These are phyloP conservation scores for Dryobota labecula DNA, from an alignment of 2,888 invertebrate genomes.

Conservation along the genomic window DNA sequence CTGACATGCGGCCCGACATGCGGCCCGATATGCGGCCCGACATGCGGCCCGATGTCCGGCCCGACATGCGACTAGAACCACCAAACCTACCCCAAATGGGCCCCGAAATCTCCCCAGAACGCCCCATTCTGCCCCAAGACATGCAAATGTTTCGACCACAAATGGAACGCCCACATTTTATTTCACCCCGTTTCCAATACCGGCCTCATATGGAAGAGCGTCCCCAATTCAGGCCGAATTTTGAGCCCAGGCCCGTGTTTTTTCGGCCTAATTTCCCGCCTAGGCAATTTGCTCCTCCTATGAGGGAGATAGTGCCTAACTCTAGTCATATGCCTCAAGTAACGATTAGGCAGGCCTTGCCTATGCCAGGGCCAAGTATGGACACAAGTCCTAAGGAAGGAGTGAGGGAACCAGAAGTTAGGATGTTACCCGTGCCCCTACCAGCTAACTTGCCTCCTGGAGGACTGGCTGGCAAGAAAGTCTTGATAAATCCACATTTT, in stretches of 20 bases:
- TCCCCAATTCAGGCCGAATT: conserved; percentile 66
- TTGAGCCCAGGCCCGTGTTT: conserved; percentile 75
- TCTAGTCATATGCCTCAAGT: conserved; percentile 80
- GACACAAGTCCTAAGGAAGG: conserved; percentile 55
- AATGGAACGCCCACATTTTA: conserved; percentile 67
- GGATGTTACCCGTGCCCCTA: conserved; percentile 83
- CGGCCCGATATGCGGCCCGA: conserved; percentile 49
- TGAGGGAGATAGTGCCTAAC: conserved; percentile 76
- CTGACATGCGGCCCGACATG: conserved; percentile 54
- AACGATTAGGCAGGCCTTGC: conserved; percentile 77
- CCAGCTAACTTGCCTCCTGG: conserved; percentile 79
- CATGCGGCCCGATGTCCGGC: conserved; percentile 45
- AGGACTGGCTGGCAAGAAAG: conserved; percentile 90
- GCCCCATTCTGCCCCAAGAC: conserved; percentile 69
- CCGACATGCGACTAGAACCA: conserved; percentile 50
- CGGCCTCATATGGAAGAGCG: conserved; percentile 73
- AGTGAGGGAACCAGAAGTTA: conserved; percentile 80
- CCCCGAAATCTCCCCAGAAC: conserved; percentile 74
- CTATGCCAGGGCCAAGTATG: conserved; percentile 56
- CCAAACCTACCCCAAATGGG: conserved; percentile 61
- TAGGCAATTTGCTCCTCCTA: conserved; percentile 73
- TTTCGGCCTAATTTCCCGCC: conserved; percentile 72
- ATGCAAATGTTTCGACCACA: conserved; percentile 68
- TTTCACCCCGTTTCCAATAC: conserved; percentile 67
- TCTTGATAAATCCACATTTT: conserved; percentile 92